A percentile compares a stretch with the other conserved stretches of the same genome.
These are phyloP conservation scores for Eumeta japonica DNA, from an alignment of 1,140 invertebrate species.

Conservation along the genomic window DNA sequence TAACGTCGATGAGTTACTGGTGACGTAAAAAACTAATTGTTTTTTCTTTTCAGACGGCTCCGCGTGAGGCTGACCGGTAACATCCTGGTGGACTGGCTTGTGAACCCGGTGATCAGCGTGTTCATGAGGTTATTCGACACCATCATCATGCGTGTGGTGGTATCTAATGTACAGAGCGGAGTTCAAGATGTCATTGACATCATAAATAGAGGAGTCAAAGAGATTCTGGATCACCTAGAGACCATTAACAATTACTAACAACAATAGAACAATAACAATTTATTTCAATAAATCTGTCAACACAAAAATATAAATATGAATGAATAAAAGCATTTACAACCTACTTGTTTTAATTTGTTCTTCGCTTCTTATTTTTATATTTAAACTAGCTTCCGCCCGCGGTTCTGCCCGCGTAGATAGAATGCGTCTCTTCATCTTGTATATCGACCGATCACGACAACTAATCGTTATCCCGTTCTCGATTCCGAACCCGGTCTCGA, in stretches of 20 bases:
- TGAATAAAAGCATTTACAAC: background rate
- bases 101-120: slow-evolving; percentile 41
- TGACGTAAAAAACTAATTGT: background rate
- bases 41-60: slow-evolving; percentile 32
- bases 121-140: slow-evolving; percentile 44
- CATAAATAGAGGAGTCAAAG: slow-evolving; percentile 20
- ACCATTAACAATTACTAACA: background rate
- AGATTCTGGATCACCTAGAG: slow-evolving; percentile 6
- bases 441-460: too few species aligned
- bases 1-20: background rate
- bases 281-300: background rate
- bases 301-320: background rate
- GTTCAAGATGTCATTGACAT: slow-evolving; percentile 18
- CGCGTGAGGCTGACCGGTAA: slow-evolving; percentile 47
- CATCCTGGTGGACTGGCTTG: slow-evolving; percentile 44
- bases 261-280: background rate
- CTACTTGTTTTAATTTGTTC: too few species aligned
- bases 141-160: slow-evolving; percentile 39
- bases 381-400: too few species aligned
- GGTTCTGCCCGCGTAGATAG: too few species aligned
- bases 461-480: too few species aligned
- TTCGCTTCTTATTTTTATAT: too few species aligned
- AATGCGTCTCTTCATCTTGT: background rate
- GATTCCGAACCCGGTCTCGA: too few species aligned
- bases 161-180: slow-evolving; percentile 27